Conservation (phyloP, 1,140 invertebrate species). For the Zaprionus davidi region DNA sequence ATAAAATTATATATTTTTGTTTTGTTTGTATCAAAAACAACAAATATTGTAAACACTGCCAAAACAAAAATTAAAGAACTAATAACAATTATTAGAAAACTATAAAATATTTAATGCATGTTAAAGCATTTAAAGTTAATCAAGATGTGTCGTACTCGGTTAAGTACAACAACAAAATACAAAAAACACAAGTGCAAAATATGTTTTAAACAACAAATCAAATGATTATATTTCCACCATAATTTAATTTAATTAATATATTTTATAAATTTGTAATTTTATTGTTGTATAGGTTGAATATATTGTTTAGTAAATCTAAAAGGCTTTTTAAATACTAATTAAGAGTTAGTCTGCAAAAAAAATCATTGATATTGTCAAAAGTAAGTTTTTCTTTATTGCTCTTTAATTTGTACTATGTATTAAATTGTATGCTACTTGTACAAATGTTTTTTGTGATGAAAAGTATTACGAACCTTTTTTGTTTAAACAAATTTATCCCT, state of each 20-base stretch:
- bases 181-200: constrained; percentile 78
- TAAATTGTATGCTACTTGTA: constrained; percentile 25
- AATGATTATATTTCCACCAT: constrained; percentile 49
- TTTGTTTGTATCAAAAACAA: constrained; percentile 44
- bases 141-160: constrained; percentile 34
- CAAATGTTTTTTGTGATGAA: constrained; percentile 54
- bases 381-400: constrained; percentile 51
- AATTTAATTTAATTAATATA: constrained; percentile 58
- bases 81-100: constrained; percentile 28
- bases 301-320: constrained; percentile 23
- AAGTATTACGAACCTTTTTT: constrained; percentile 68
- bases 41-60: constrained; percentile 72
- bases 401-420: constrained; percentile 52
- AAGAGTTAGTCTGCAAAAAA: constrained; percentile 1
- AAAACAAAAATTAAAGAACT: constrained; percentile 65
- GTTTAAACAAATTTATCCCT: constrained; percentile 11
- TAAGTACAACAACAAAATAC: constrained; percentile 49
- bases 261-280: constrained; percentile 71
- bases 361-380: constrained; percentile 39
- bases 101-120: constrained; percentile 35
- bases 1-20: constrained; percentile 52
- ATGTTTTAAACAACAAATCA: constrained; percentile 75
- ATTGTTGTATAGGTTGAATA: constrained; percentile 43
- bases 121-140: constrained; percentile 45
- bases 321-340: constrained; percentile 19